Evolutionary conservation across 2,888 invertebrate species (phyloP).

Genomic region (Amphipoea lucens): DNA sequence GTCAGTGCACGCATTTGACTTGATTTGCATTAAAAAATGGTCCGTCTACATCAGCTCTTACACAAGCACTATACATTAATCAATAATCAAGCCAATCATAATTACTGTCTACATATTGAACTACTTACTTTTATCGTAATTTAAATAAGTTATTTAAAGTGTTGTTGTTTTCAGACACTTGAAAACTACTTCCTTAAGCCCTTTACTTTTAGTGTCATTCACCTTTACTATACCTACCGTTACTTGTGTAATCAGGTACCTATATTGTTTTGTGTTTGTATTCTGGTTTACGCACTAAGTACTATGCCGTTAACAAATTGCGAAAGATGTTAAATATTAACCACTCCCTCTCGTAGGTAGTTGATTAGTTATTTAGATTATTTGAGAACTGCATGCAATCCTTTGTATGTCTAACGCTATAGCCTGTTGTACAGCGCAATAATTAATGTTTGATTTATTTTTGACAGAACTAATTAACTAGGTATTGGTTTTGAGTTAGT

Average conservation of each 20-base stretch:
- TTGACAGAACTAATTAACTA: constrained; percentile 8
- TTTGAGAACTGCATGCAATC: constrained; percentile 25
- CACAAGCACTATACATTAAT: constrained; percentile 5
- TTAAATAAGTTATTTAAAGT: constrained; percentile 35
- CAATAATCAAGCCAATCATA: constrained; percentile 15
- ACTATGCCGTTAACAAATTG: constrained; percentile 38
- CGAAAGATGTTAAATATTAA: constrained; percentile 36
- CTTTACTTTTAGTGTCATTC: constrained; percentile 66
- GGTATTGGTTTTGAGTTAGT: background rate
- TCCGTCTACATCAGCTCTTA: background rate
- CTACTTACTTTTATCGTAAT: constrained; percentile 9
- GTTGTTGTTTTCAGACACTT: constrained; percentile 41
- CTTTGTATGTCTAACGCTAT: background rate
- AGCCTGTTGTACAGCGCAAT: background rate
- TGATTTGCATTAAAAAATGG: background rate
- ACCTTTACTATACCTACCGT: constrained; percentile 40
- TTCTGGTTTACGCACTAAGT: constrained; percentile 18
- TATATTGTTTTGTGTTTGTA: constrained; percentile 28
- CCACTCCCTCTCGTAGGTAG: constrained; percentile 10
- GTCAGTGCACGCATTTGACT: no score
- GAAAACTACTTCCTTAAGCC: constrained; percentile 59
- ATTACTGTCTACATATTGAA: constrained; percentile 14
- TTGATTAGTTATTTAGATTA: constrained; percentile 43
- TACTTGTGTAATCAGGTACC: constrained; percentile 15
- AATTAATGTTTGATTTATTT: constrained; percentile 5